Conservation (phyloP, 64 coral and sea anemone genomes). For the Montipora efflorescens region DNA sequence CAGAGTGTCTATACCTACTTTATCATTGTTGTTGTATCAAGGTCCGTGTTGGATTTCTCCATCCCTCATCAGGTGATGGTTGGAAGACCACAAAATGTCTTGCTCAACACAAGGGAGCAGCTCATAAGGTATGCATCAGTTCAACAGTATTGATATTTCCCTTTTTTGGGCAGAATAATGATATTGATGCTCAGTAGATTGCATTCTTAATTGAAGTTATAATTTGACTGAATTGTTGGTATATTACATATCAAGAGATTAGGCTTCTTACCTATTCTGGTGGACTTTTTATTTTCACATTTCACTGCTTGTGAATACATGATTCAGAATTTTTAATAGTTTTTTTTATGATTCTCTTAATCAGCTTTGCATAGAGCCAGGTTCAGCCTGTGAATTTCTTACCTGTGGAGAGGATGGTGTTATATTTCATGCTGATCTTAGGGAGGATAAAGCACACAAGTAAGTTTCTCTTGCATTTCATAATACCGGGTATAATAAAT, state of each 20-base stretch:
- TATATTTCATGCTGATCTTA: slow-evolving; percentile 89
- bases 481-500: no score
- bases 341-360: background rate
- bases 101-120: slow-evolving; percentile 94
- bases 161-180: no score
- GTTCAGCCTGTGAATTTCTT: slow-evolving; percentile 88
- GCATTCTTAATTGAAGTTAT: no score
- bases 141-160: no score
- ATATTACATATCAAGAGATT: no score
- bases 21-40: slow-evolving; percentile 9
- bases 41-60: slow-evolving; percentile 81
- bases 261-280: no score
- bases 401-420: slow-evolving; percentile 99
- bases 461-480: slow-evolving; percentile 23
- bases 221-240: no score
- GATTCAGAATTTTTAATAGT: background rate
- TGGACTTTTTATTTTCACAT: no score
- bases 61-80: slow-evolving; percentile 72
- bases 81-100: slow-evolving; percentile 80
- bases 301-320: no score
- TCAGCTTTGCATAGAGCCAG: slow-evolving; percentile 94
- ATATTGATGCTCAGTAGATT: no score
- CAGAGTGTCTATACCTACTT: background rate
- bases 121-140: slow-evolving; percentile 71
- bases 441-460: slow-evolving; percentile 91